Percentiles rank a stretch among this genome's conserved stretches.
phyloP scores from a whole-genome alignment of 1,140 invertebrate genomes.

The Thereuonema tuberculata region DNA sequence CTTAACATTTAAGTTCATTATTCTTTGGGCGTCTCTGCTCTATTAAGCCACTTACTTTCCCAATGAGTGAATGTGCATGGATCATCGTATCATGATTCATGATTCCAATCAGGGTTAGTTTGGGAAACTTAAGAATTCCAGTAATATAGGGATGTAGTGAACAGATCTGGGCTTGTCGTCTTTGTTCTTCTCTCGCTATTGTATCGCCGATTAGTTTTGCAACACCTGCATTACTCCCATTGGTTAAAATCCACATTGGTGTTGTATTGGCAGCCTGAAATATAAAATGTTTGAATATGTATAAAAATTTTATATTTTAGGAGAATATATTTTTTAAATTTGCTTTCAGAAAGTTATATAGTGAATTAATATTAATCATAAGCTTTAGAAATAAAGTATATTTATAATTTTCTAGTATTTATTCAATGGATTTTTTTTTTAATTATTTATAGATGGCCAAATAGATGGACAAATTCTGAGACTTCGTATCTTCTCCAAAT shows the following conservation, averaged over 20 bases:
- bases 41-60: conserved; percentile 10
- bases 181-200: conserved; percentile 23
- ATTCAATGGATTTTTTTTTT: too few species aligned
- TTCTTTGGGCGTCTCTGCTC: too few species aligned
- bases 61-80: not conserved
- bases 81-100: not conserved
- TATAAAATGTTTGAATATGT: not conserved
- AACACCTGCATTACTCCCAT: conserved; percentile 29
- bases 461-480: too few species aligned
- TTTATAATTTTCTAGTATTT: too few species aligned
- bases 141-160: conserved; percentile 18
- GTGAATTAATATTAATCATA: not conserved
- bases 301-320: not conserved
- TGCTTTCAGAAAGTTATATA: not conserved
- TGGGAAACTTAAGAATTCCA: not conserved
- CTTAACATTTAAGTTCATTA: too few species aligned
- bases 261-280: conserved; percentile 29
- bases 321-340: not conserved
- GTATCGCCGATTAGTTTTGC: conserved; percentile 32
- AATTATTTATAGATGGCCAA: too few species aligned
- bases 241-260: conserved; percentile 35
- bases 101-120: conserved; percentile 5
- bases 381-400: too few species aligned
- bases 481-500: too few species aligned
- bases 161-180: conserved; percentile 15